Evolutionary conservation across 2,113 vertebrate genomes (phyloP).

Genomic region (Engraulis encrasicolus): DNA sequence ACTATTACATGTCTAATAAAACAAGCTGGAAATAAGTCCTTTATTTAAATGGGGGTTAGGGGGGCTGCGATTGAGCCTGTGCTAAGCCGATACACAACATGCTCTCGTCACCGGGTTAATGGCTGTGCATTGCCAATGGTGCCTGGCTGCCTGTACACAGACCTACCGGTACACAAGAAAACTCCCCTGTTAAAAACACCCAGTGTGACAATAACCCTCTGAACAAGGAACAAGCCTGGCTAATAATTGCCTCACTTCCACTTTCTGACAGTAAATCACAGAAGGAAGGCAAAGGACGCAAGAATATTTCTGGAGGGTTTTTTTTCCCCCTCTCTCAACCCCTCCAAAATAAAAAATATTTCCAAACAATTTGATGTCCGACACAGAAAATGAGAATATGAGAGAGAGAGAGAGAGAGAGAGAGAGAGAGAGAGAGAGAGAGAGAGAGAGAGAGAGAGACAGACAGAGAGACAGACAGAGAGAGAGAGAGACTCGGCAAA

Average conservation of each 20-base stretch:
- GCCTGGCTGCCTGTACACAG: not conserved
- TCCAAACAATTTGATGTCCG: constrained; percentile 33
- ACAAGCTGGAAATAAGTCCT: constrained; percentile 8
- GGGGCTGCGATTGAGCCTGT: not conserved
- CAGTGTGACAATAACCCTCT: constrained; percentile 6
- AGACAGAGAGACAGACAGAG: too few species aligned
- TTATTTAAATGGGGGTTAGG: not conserved
- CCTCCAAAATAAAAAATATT: not conserved
- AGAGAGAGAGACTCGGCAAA: too few species aligned
- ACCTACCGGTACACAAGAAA: too few species aligned
- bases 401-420: too few species aligned
- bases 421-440: too few species aligned
- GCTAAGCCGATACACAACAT: not conserved
- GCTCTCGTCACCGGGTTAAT: not conserved
- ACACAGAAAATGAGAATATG: not conserved
- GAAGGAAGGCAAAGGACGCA: constrained; percentile 19
- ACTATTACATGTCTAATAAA: constrained; percentile 44
- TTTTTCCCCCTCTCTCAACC: too few species aligned
- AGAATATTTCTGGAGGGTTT: constrained; percentile 3
- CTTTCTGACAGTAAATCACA: constrained; percentile 23
- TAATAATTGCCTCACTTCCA: constrained; percentile 20
- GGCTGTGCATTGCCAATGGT: constrained; percentile 14
- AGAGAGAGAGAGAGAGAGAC: too few species aligned
- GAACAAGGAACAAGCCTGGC: constrained; percentile 4
- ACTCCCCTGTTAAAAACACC: constrained; percentile 10